A percentile compares a stretch with the other conserved stretches of the same genome.
These are phyloP conservation scores for Todus mexicanus DNA, from an alignment of 2,797 vertebrate species.

Conservation along the genomic window DNA sequence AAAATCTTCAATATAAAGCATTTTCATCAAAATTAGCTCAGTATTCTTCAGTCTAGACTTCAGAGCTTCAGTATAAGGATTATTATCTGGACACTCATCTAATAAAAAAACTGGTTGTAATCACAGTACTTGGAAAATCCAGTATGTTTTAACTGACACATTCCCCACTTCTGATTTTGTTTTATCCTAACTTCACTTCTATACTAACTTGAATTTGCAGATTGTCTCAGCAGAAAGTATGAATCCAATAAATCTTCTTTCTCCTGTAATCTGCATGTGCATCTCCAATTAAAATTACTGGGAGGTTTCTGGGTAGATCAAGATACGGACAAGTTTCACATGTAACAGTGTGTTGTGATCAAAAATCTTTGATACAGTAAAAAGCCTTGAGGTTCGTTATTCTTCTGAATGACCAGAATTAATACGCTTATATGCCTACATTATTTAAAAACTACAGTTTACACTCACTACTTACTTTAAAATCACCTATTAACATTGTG, in stretches of 20 bases:
- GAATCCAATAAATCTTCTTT: neutral
- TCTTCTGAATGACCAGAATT: neutral
- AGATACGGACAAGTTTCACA: neutral
- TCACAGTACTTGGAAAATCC: neutral
- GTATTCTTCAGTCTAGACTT: slow-evolving; percentile 32
- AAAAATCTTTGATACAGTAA: neutral
- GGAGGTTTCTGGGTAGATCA: neutral
- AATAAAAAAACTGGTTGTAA: neutral
- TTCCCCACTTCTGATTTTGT: neutral
- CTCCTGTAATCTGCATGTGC: neutral
- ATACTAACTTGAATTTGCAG: neutral
- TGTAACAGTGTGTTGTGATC: neutral
- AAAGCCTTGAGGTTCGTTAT: neutral
- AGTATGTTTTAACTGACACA: neutral
- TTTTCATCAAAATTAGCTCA: slow-evolving; percentile 29
- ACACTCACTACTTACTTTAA: neutral
- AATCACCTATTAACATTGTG: neutral
- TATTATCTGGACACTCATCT: neutral
- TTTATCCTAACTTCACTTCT: neutral
- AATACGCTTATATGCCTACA: neutral
- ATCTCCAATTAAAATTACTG: neutral
- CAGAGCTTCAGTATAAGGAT: neutral
- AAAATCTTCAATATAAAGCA: slow-evolving; percentile 61
- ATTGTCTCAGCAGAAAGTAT: slow-evolving; percentile 12
- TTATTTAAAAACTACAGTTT: neutral